Evolutionary conservation across 2,113 vertebrate species (phyloP), one percentile per base, ranked within the genome.

Genomic region (Crocuta crocuta): DNA sequence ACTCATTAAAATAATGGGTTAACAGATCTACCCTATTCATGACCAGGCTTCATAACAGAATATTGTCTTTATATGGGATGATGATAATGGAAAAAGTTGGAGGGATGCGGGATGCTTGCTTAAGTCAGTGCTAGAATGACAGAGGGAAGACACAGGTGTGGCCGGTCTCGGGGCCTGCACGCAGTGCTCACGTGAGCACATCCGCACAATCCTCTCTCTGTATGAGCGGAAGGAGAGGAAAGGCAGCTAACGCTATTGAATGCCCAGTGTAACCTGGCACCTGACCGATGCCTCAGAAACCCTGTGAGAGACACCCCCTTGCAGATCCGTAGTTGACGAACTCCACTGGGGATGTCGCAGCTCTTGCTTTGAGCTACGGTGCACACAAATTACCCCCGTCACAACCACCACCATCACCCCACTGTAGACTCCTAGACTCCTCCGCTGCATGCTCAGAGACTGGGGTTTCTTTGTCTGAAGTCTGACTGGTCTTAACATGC

Each of bases 171-270:
- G 83, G 7, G 23, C 3, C 12, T 48, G 35, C 12, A 0, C 19
- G 17, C 28, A 0, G 61, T 15, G 4, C 50, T 68, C 13, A 5
- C 1, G 1, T 0, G 48, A 65, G 31, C 4, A 1, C 1, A 6
- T 55, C 53, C 53, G 31, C 28, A 26, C 19, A 9, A 19, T 31
- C 55, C 12, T 55, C 0, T 35, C 24, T 90, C 63, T 24, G 8
- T 45, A 5, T 5, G 39, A 89, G 95, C 74, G 13, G 4, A 43
- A 10, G 17, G 35, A 19, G 35, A 74, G 31, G 19, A 35, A 58
- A 66, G 48, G 50, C 2, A 11, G 70, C 53, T 15, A 2, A 5
- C 2, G 2, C 9, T 16, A 28, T 7, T 4, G 31, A 33, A 26
- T n/a, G 70, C 74, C 26, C 28, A 1, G 5, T 1, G 7, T 2